Evolutionary conservation across 1,140 invertebrate species (phyloP).

Genomic region (Drosophila nikananu): DNA sequence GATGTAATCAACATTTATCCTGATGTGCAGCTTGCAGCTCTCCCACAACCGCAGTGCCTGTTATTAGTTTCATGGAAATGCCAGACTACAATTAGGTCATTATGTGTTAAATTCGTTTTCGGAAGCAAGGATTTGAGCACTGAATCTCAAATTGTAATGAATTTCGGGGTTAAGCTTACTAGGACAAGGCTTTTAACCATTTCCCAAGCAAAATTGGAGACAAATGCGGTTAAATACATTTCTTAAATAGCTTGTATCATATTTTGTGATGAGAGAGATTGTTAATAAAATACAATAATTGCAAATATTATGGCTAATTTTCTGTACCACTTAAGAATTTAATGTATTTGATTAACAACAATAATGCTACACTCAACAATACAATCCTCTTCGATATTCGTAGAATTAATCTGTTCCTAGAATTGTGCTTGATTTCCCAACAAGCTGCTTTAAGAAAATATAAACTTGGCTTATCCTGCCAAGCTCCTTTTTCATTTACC

Average conservation of each 20-base stretch:
- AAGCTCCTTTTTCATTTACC: constrained; percentile 6
- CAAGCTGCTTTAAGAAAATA: not conserved
- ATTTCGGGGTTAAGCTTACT: too few species aligned
- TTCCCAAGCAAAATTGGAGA: not conserved
- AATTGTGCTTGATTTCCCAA: not conserved
- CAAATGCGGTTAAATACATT: not conserved
- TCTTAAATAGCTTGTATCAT: not conserved
- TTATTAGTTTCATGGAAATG: not conserved
- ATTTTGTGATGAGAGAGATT: not conserved
- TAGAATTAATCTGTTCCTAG: too few species aligned
- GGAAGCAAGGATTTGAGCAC: not conserved
- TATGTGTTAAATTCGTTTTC: not conserved
- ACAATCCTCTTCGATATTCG: too few species aligned
- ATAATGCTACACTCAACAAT: too few species aligned
- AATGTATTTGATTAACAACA: not conserved
- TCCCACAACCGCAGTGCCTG: not conserved
- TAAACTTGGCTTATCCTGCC: not conserved
- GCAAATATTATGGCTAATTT: not conserved
- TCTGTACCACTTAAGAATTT: not conserved
- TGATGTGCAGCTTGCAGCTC: not conserved
- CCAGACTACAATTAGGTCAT: not conserved
- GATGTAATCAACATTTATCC: not conserved
- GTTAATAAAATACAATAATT: not conserved
- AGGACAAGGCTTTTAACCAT: not conserved
- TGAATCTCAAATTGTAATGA: not conserved